Conservation (phyloP, 2,113 vertebrate species). For the Cyprinodon brontotheroides region DNA sequence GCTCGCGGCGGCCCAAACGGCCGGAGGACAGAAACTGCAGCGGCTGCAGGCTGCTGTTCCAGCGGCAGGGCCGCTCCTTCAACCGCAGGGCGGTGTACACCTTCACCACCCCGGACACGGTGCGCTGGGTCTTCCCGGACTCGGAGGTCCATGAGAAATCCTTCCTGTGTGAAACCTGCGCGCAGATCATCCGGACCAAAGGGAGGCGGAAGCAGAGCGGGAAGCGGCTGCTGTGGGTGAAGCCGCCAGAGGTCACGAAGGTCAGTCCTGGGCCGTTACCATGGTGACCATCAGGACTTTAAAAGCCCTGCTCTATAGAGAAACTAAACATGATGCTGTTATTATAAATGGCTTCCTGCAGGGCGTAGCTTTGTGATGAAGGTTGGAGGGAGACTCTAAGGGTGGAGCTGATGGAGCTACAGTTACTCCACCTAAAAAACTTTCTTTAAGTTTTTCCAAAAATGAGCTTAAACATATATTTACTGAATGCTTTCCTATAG, state of each 20-base stretch:
- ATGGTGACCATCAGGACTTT: not conserved
- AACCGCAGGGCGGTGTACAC: conserved; percentile 68
- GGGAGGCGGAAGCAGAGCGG: conserved; percentile 48
- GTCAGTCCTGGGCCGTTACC: conserved; percentile 17
- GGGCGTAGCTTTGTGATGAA: too few relatives aligned
- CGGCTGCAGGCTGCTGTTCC: conserved; percentile 57
- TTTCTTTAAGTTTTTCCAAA: too few relatives aligned
- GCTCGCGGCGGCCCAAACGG: not conserved
- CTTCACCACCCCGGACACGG: conserved; percentile 65
- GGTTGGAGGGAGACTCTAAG: too few relatives aligned
- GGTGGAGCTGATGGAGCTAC: too few relatives aligned
- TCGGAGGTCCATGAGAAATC: conserved; percentile 40
- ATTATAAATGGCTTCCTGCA: too few relatives aligned
- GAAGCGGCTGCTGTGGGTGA: conserved; percentile 58
- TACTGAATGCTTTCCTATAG: too few relatives aligned
- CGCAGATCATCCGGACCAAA: conserved; percentile 57
- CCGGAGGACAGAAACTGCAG: conserved; percentile 61
- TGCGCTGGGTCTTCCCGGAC: conserved; percentile 63
- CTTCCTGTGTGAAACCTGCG: conserved; percentile 69
- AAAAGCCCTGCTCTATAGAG: too few relatives aligned
- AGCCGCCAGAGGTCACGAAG: conserved; percentile 36
- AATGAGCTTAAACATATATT: too few relatives aligned
- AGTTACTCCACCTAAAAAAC: too few relatives aligned
- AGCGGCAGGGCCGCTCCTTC: conserved; percentile 68
- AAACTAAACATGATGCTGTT: too few relatives aligned